Evolutionary conservation across 2,113 vertebrate species (phyloP).

Genomic region (Beaufortia kweichowensis): DNA sequence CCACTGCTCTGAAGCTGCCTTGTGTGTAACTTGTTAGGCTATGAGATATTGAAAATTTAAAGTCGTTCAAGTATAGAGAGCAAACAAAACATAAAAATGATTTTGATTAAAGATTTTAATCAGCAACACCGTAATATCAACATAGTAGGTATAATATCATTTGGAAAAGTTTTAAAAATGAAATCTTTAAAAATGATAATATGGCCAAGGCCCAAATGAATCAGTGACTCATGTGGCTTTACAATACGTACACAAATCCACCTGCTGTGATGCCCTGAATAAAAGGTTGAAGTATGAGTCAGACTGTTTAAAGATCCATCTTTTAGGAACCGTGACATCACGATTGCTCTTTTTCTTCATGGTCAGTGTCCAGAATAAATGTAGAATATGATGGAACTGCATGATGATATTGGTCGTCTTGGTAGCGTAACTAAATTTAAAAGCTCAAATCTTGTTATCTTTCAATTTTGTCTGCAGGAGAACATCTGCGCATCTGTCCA

Average conservation of each 20-base stretch:
- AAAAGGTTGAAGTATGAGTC: no score
- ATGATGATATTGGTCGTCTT: neutral
- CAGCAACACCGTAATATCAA: no score
- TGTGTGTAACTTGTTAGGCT: neutral
- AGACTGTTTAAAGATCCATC: no score
- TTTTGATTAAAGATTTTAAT: no score
- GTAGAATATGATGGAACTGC: neutral
- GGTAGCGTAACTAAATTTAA: neutral
- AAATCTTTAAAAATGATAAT: no score
- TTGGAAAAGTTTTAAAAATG: no score
- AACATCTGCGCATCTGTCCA: constrained; percentile 93
- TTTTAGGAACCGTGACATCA: neutral
- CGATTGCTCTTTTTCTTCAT: neutral
- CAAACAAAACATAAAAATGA: no score
- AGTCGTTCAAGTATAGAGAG: no score
- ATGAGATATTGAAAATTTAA: neutral
- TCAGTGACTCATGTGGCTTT: neutral
- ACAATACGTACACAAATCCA: neutral
- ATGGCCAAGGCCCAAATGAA: no score
- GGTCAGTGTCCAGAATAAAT: neutral
- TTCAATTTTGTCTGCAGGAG: constrained; percentile 75
- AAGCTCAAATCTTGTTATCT: constrained; percentile 6
- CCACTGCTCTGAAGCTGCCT: neutral
- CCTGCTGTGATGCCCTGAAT: no score
- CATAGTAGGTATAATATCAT: no score